Percentiles rank a stretch among this genome's conserved stretches.
Conservation (phyloP, 2,797 vertebrate species). For the Oreonectes daqikongensis region DNA sequence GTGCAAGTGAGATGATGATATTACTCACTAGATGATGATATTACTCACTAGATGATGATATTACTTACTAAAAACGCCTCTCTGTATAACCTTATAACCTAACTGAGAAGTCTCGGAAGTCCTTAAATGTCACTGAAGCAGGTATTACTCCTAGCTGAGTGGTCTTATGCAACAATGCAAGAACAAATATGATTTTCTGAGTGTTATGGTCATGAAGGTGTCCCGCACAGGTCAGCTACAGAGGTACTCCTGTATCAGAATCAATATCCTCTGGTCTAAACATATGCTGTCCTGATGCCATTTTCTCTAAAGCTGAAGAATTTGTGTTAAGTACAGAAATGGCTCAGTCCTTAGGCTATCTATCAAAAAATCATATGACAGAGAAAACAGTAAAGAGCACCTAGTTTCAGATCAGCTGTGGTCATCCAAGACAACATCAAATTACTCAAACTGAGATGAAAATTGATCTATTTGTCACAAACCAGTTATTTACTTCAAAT, state of each 20-base stretch:
- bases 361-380: no score
- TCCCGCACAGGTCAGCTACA: not conserved
- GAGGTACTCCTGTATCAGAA: not conserved
- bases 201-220: not conserved
- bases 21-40: not conserved
- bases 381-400: no score
- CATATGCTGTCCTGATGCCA: no score
- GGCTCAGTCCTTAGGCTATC: no score
- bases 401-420: not conserved
- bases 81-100: not conserved
- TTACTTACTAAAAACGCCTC: not conserved
- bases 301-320: no score
- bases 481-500: not conserved
- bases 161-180: not conserved
- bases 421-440: not conserved
- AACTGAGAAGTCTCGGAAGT: not conserved
- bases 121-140: not conserved
- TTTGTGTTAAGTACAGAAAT: no score
- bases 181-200: not conserved
- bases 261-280: not conserved
- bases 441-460: not conserved
- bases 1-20: not conserved
- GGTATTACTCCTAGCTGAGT: not conserved
- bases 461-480: not conserved
- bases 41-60: conserved; percentile 1